Evolutionary conservation across 2,113 vertebrate genomes (phyloP), one percentile per base, ranked within the genome.

Genomic region (Tachysurus fulvidraco): DNA sequence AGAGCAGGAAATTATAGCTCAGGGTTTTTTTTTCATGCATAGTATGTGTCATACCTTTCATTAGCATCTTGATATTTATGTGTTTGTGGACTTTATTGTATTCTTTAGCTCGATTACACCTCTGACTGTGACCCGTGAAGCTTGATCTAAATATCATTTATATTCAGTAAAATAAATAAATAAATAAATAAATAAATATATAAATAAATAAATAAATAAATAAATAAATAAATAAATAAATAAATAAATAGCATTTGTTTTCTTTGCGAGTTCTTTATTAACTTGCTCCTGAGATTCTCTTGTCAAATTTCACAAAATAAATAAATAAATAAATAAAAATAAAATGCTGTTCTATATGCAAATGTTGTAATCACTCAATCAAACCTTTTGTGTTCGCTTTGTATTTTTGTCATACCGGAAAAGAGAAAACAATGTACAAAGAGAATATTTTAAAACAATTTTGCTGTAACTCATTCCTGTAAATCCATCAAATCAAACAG

Each of bases 361-460:
- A 83, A 83, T 14, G 74, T 25, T 55, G 50, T 55, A 78, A 78
- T 78, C 25, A 78, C 74, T 78, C 74, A 78, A 55, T 78, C 74
- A 78, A 78, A 17, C 50, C 74, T 54, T 78, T 78, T 55, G 74
- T 78, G 50, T 28, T 78, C 17, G 3, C 6, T 30, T 50, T 76
- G 5, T 44, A 23, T 73, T 44, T 4, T 12, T 13, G 41, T 44
- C 19, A 44, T 10, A 76, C 46, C 46, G 46, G 46, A 7, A 52
- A 76, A 73, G 9, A 74, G 11, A 50, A 74, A 78, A 78, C 50
- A n/a, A 78, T 10, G 50, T 19, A 30, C 50, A 78, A 78, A 28
- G 50, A 17, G 14, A 19, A 30, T 12, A 54, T 76, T 52, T 76
- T 13, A n/a, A 52, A 25, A 50, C 50, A 10, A 46, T 74, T 74